Conservation (phyloP, 2,113 vertebrate genomes). For the Oenanthe oenanthe region DNA sequence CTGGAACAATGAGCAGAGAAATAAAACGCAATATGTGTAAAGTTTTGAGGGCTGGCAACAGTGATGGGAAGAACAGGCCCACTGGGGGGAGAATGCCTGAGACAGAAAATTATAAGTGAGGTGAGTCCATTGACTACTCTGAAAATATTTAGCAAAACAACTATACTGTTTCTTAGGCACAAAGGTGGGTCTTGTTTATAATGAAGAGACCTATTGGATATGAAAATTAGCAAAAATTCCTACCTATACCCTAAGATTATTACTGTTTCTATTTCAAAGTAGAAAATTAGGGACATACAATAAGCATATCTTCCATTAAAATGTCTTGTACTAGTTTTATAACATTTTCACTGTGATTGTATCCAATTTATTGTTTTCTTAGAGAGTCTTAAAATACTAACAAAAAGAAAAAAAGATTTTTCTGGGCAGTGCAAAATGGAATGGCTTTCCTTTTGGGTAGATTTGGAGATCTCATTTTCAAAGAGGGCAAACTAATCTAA, state of each 20-base stretch:
- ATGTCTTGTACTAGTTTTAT: not conserved
- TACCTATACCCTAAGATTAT: not conserved
- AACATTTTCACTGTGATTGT: not conserved
- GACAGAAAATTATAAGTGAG: not conserved
- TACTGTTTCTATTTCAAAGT: not conserved
- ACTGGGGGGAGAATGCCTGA: not conserved
- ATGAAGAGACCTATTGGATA: not conserved
- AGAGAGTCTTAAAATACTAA: not conserved
- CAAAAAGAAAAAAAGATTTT: rapidly evolving
- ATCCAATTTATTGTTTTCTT: not conserved
- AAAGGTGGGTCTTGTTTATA: not conserved
- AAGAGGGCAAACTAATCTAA: not conserved
- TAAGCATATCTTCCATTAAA: not conserved
- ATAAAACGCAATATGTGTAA: not conserved
- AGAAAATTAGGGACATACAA: not conserved
- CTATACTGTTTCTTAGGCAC: not conserved
- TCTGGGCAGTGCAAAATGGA: not conserved
- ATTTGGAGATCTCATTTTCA: not conserved
- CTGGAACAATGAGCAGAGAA: not conserved
- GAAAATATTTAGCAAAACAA: not conserved
- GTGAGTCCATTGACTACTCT: not conserved
- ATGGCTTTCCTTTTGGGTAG: not conserved
- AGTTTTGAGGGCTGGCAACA: not conserved
- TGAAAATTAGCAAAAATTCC: not conserved
- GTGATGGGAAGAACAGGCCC: not conserved